Base-by-base conservation (phyloP, 1,140 invertebrate genomes). In the Andrena cerasifolii region DNA sequence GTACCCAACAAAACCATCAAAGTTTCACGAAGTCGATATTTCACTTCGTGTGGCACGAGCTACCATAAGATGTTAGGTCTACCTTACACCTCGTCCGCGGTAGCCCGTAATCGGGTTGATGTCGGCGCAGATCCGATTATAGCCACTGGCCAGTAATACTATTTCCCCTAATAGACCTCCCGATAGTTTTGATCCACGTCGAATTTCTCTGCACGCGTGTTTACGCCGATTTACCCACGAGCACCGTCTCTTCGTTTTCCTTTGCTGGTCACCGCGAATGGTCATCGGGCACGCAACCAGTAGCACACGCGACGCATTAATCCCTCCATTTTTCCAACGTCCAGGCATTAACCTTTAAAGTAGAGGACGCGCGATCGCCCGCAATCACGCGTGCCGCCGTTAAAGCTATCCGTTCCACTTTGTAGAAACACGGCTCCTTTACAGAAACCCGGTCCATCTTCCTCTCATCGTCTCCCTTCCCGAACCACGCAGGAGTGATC, bases 231-330 rank as follows among this genome's bases (percentile, higher is more conserved):
- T 45, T 62, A 51, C 36, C 53, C 54, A 53, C 67, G 67, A 51
- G 31, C 54, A 24, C 12, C 61, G 47, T 45, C 33, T 47, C 28
- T 56, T 80, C 83, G 77, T 74, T 79, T 71, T 43, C 31, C 36
- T 16, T 18, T 8, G 18, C 36, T 4, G 59, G 53, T 61, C 62
- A 65, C 66, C 78, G 51, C 62, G 51, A 84, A 85, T 85, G 84
- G 82, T 81, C 71, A 84, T 75, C 66, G 75, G 24, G 71, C 84
- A 85, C 82, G 84, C 84, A 84, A 85, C 74, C 84, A 71, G 84
- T 84, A 85, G 84, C 82, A 84, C 84, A 85, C 82, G 82, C 84
- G 82, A 85, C 84, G 82, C 84, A 85, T 85, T 85, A 84, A 85
- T 85, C 73, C 74, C 61, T 24, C 53, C 45, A 85, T 84, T 85